Evolutionary conservation across 2,797 vertebrate genomes (phyloP), one percentile per base, ranked within the genome.

Genomic region (Cygnus olor): DNA sequence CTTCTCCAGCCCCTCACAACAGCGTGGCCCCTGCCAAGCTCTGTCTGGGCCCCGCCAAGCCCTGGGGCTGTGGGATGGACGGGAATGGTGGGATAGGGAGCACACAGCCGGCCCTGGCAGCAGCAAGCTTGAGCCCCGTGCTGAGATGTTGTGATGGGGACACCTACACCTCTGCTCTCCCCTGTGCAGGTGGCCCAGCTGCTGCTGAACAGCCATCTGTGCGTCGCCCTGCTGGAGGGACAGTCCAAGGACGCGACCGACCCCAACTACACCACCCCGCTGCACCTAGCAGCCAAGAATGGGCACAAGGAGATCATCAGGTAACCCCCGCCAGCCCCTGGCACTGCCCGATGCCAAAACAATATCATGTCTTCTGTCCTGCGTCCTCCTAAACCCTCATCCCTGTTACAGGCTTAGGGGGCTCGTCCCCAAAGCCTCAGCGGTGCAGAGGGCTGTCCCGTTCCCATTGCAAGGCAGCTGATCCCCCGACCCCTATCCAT

Each of bases 291-390:
- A 72, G 98, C 99, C 91, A 98, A 99, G 96, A 99, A 99, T 0
- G 99, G 99, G 91, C 99, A 99, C 97, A 98, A 98, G 95, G 99
- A 99, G 97, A 98, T 99, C 83, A 99, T 99, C 98, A 98, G 98
- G 99, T 99, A 94, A 92, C 76, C 3, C 42, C 34, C 7, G 6
- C 45, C 42, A 66, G n/a, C 27, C 54, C 2, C 1, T 16, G 45
- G 18, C 9, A 17, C 58, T 54, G 40, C 54, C 22, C 5, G 13
- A 0, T 38, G 27, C 70, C 4, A 1, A 14, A 42, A 78, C 63
- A 81, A 11, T 36, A 30, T 58, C 16, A 1, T 3, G 9, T 38
- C 44, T 80, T 63, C 64, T 63, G 34, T 69, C 45, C 38, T 0
- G 0, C 71, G 15, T 69, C 58, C 21, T 76, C 60, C 70, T 83